A percentile compares a stretch with the other conserved stretches of the same genome.
Evolutionary conservation across 2,888 invertebrate genomes (phyloP).

Genomic region (Zootermopsis nevadensis): DNA sequence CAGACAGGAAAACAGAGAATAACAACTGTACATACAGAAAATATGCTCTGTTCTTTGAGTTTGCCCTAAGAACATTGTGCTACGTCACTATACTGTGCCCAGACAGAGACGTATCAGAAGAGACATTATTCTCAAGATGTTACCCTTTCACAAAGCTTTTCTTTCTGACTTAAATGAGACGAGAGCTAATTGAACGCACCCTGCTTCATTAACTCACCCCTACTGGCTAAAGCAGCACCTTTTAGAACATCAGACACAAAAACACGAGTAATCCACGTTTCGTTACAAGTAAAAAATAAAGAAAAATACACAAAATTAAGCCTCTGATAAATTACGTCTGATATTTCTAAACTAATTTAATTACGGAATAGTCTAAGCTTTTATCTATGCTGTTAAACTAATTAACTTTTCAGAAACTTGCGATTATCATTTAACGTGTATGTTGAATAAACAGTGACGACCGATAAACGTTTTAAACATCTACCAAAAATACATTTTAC

Average conservation of each 20-base stretch:
- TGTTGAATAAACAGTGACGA: no score
- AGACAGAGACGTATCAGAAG: not conserved
- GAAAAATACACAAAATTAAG: not conserved
- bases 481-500: no score
- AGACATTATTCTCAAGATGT: not conserved
- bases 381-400: no score
- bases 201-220: constrained; percentile 20
- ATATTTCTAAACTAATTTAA: not conserved
- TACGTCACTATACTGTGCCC: not conserved
- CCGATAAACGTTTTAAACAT: no score
- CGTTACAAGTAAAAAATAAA: not conserved
- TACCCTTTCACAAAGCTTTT: not conserved
- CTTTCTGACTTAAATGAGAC: constrained; percentile 6
- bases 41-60: not conserved
- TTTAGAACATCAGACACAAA: not conserved
- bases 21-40: not conserved
- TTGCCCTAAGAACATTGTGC: not conserved
- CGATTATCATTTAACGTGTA: no score
- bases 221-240: not conserved
- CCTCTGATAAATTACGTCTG: not conserved
- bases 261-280: not conserved
- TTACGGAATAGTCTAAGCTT: no score
- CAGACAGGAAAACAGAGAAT: not conserved
- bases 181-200: constrained; percentile 21
- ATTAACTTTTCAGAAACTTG: no score